Evolutionary conservation across 2,888 invertebrate genomes (phyloP), one percentile per base, ranked within the genome.

Genomic region (Bhutanitis thaidina): DNA sequence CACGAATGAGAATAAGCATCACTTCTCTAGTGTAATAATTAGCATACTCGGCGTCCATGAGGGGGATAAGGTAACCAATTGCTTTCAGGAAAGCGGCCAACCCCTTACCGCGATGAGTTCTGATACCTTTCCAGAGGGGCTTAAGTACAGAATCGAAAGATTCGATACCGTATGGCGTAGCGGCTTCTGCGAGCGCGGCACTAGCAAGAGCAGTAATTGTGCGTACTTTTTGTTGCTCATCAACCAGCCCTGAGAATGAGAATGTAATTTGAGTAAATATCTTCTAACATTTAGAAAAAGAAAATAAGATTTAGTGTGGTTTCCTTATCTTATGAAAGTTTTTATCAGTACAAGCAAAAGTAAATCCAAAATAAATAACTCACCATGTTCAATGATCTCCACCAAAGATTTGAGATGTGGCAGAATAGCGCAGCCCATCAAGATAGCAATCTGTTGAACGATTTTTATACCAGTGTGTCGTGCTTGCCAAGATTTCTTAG

Each of bases 11-110:
- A 80, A 99, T 99, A 29, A 90, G 72, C 98, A 98, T 98, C 77
- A 98, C 99, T 94, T 99, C 99, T 64, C 98, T 93, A 0, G 99
- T 99, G 76, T 99, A 99, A 81, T 99, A 99, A 83, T 98, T 99
- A 0, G 99, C 99, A 73, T 99, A 99, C 84, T 99, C 99, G 50
- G 98, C 98, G 74, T 99, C 99, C 99, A 99, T 99, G 56, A 99
- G 92, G 0, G 99, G 99, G 65, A 99, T 99, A 45, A 99, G 91
- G 77, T 99, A 99, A 58, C 99, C 99, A 78, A 99, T 99, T 41
- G 99, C 99, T 81, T 99, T 99, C 55, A 99, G 90, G 87, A 99
- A 99, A n/a, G 99, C 99, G 54, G 99, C 99, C 61, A 99, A 90
- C 84, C 99, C 98, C 91, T 98, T 94, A 53, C 95, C 95, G 61